Evolutionary conservation across 1,140 invertebrate genomes (phyloP).

Genomic region (Pseudomyrmex flavicornis): DNA sequence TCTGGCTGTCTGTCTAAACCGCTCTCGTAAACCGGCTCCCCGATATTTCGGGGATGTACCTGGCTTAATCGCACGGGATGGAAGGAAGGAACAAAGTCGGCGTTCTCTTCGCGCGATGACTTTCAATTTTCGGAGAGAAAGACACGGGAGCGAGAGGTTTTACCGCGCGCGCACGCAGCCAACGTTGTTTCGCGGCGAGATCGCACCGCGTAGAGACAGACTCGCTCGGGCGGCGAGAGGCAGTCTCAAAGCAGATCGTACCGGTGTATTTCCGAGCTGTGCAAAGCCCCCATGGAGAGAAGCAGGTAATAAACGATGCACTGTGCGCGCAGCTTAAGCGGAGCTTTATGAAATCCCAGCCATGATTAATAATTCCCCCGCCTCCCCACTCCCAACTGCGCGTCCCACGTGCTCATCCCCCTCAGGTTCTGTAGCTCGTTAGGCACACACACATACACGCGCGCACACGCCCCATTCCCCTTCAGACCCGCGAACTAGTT

Average conservation of each 20-base stretch:
- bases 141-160: not conserved
- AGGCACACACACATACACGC: too few species aligned
- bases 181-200: conserved; percentile 34
- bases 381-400: conserved; percentile 41
- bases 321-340: conserved; percentile 79
- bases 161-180: conserved; percentile 28
- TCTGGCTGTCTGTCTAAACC: conserved; percentile 14
- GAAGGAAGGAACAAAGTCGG: not conserved
- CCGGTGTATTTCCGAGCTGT: conserved; percentile 75
- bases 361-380: conserved; percentile 83
- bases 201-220: conserved; percentile 4
- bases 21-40: not conserved
- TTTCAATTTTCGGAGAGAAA: conserved; percentile 70
- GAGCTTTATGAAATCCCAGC: conserved; percentile 83
- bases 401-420: conserved; percentile 32
- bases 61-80: conserved; percentile 8
- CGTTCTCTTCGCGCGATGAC: conserved; percentile 43
- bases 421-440: too few species aligned
- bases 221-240: conserved; percentile 60
- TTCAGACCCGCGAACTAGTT: conserved; percentile 62
- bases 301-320: conserved; percentile 80
- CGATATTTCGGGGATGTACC: conserved; percentile 25
- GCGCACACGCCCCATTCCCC: too few species aligned
- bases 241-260: conserved; percentile 59
- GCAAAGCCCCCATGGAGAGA: conserved; percentile 73